Conservation (phyloP, 2,888 invertebrate species). For the Pristionchus exspectatus region DNA sequence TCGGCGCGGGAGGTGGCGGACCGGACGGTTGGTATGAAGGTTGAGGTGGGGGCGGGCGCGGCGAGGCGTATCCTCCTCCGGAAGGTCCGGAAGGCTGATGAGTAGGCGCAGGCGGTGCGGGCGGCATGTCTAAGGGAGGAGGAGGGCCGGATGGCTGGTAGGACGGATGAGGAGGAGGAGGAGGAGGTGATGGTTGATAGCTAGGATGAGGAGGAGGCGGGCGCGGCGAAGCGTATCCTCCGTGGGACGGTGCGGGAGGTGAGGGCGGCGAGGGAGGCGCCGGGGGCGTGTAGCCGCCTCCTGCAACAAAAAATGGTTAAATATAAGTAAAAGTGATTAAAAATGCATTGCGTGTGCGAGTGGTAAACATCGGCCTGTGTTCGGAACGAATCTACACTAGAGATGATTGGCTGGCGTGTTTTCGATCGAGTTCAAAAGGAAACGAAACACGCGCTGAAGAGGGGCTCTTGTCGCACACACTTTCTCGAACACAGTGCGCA, state of each 20-base stretch:
- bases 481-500: background rate
- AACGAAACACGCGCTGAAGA: background rate
- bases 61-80: background rate
- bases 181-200: background rate
- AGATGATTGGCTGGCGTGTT: background rate
- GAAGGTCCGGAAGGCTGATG: background rate
- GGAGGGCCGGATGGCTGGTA: background rate
- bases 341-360: too few species aligned
- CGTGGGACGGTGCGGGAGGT: background rate
- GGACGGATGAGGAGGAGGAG: background rate
- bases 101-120: background rate
- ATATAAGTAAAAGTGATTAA: background rate
- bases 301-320: background rate
- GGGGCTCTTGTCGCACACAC: background rate
- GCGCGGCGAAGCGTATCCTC: background rate
- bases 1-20: background rate
- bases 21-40: background rate
- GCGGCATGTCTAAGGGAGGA: background rate
- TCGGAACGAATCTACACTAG: background rate
- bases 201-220: background rate
- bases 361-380: too few species aligned
- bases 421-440: background rate
- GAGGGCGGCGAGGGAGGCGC: background rate
- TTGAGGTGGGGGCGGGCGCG: background rate
- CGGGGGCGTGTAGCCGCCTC: background rate